phyloP scores from a whole-genome alignment of 2,888 invertebrate genomes.

The Plagodis dolabraria region DNA sequence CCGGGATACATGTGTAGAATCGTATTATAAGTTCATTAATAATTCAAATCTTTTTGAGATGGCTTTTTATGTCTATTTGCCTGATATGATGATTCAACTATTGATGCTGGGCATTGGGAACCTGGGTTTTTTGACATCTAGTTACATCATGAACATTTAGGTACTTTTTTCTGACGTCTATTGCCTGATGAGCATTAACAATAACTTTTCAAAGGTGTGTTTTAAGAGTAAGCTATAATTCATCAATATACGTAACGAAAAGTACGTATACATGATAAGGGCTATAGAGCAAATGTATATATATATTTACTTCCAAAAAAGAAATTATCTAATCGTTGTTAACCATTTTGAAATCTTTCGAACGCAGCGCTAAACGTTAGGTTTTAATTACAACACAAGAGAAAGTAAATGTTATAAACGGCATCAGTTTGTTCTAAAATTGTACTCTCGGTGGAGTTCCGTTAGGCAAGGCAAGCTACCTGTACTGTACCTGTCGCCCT shows the following conservation, averaged over 20 bases:
- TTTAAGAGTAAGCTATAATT: no score
- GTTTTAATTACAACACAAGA: constrained; percentile 49
- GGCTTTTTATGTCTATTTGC: constrained; percentile 5
- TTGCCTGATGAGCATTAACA: no score
- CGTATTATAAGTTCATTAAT: constrained; percentile 2
- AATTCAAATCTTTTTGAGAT: constrained; percentile 7
- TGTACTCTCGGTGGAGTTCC: constrained; percentile 72
- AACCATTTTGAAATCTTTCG: neutral
- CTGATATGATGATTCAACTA: constrained; percentile 7
- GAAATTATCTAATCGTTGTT: neutral
- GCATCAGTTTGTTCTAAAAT: constrained; percentile 70
- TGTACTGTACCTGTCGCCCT: constrained; percentile 74
- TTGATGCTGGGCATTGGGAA: neutral
- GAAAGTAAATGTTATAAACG: constrained; percentile 71
- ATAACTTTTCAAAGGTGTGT: no score
- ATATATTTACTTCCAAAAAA: neutral
- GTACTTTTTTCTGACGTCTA: no score
- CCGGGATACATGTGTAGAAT: constrained; percentile 17
- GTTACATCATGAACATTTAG: no score
- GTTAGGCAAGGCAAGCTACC: constrained; percentile 59
- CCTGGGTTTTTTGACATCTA: neutral
- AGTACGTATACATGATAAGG: no score
- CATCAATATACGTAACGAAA: no score
- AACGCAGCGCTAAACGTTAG: constrained; percentile 38
- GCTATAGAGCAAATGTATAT: neutral